Evolutionary conservation across 1,140 invertebrate genomes (phyloP).

Genomic region (Nylanderia fulva): DNA sequence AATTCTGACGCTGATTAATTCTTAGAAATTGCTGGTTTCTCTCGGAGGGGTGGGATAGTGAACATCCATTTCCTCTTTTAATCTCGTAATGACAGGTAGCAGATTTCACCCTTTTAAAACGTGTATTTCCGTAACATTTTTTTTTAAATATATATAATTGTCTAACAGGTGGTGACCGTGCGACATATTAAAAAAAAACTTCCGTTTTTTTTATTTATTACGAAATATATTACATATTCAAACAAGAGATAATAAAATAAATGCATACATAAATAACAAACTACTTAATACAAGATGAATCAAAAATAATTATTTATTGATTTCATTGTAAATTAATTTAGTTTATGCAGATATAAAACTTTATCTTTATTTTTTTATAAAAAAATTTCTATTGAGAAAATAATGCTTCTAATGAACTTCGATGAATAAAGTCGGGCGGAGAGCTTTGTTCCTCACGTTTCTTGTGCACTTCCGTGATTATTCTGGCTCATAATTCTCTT

Average conservation of each 20-base stretch:
- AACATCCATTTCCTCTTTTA: constrained; percentile 18
- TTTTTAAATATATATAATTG: constrained; percentile 43
- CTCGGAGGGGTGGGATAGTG: not conserved
- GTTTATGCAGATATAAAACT: not conserved
- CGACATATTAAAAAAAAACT: constrained; percentile 28
- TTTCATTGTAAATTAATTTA: not conserved
- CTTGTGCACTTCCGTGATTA: constrained; percentile 36
- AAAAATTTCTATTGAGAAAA: constrained; percentile 13
- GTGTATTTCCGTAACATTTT: constrained; percentile 63
- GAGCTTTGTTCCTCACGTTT: constrained; percentile 19
- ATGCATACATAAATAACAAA: not conserved
- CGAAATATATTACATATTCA: constrained; percentile 20
- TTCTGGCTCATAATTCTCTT: constrained; percentile 8
- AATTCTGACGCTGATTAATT: constrained; percentile 77
- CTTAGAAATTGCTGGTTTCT: constrained; percentile 68
- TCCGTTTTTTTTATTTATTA: constrained; percentile 21
- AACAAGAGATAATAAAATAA: not conserved
- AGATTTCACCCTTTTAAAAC: constrained; percentile 60
- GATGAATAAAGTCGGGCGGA: constrained; percentile 17
- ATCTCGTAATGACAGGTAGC: constrained; percentile 66
- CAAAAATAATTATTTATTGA: not conserved
- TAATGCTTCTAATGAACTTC: not conserved
- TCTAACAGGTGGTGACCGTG: constrained; percentile 65
- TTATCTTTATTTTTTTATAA: not conserved
- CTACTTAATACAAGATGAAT: not conserved